Evolutionary conservation across 2,797 vertebrate genomes (phyloP).

Genomic region (Malacoctenus gilli): DNA sequence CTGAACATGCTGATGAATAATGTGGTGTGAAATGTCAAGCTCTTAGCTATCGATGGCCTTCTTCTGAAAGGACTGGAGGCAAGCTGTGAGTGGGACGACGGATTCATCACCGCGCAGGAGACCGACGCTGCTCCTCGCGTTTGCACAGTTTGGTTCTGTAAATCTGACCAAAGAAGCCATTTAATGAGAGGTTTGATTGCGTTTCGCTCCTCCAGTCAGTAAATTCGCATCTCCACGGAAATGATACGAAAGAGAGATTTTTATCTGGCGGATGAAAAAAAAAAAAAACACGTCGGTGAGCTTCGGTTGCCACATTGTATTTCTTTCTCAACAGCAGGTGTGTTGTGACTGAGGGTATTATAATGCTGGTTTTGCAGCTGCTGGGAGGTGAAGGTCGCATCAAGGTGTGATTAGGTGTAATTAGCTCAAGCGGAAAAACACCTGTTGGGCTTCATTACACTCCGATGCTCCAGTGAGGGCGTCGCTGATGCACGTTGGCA

Average conservation of each 20-base stretch:
- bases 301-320: neutral
- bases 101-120: constrained; percentile 22
- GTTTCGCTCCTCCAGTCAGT: constrained; percentile 12
- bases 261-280: too few species aligned
- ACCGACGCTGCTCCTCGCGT: neutral
- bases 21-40: constrained; percentile 71
- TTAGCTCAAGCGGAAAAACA: constrained; percentile 30
- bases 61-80: constrained; percentile 23
- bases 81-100: constrained; percentile 36
- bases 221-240: constrained; percentile 9
- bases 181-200: constrained; percentile 19
- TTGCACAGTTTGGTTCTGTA: constrained; percentile 29
- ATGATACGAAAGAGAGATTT: too few species aligned
- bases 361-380: neutral
- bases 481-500: neutral
- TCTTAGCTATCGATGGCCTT: constrained; percentile 42
- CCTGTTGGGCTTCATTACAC: constrained; percentile 9
- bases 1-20: constrained; percentile 72
- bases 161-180: constrained; percentile 10
- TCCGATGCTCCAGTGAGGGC: neutral
- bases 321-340: neutral
- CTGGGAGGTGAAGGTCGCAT: constrained; percentile 9
- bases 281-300: too few species aligned
- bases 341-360: constrained; percentile 3
- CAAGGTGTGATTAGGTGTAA: constrained; percentile 20